Evolutionary conservation across 2,888 invertebrate species (phyloP), one percentile per base, ranked within the genome.

Genomic region (Drosophila lutescens): DNA sequence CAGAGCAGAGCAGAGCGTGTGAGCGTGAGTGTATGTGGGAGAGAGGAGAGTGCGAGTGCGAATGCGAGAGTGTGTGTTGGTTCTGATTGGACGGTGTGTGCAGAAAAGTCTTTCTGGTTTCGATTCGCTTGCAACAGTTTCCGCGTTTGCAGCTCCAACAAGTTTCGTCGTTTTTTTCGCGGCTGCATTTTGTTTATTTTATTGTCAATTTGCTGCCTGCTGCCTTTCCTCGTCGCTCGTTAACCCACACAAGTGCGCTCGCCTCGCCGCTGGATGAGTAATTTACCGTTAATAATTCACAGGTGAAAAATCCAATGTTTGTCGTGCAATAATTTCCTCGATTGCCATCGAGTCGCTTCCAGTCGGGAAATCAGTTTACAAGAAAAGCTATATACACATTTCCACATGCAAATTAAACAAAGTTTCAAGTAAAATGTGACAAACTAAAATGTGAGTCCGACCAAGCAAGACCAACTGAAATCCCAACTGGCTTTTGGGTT

Each of bases 251-350:
- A 38, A 72, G 38, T 60, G 43, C 34, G 43, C 49, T n/a, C 32
- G 61, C 41, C 60, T 36, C 26, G 9, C 26, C 30, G 40, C 15
- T 47, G 66, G 79, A 85, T 82, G 78, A 79, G 82, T 88, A 86
- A 88, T 86, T 86, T 80, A 83, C 83, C 86, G 83, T 83, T 88
- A 88, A 69, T 83, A 86, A 78, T 83, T 86, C 55, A 63, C 86
- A 83, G 83, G 83, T 83, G 80, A 80, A 86, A 68, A 65, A 73
- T 59, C 66, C 69, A 60, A 73, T 79, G 46, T 56, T 63, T 51
- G 44, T 34, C 75, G 80, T 82, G 82, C 88, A 82, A 82, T 82
- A 85, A 58, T 71, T 57, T 54, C 12, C 32, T 20, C 43, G 34
- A n/a, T 49, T 6, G 46, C 17, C 63, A 43, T 40, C 69, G 72